Evolutionary conservation across 2,113 vertebrate species (phyloP).

Genomic region (Platycercus adscitus): DNA sequence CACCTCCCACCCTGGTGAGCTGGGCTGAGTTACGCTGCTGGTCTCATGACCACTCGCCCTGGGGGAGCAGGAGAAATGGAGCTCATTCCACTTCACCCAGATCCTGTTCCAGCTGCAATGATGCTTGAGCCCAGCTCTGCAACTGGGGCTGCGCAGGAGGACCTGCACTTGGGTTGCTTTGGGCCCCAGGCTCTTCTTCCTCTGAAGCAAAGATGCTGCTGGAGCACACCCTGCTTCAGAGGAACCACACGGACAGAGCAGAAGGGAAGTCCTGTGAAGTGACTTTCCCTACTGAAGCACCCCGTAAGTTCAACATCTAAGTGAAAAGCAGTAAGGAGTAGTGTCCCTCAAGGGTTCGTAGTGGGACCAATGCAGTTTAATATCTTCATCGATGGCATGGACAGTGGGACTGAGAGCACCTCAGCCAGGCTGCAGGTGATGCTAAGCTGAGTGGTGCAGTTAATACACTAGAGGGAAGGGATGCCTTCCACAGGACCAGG

Average conservation of each 20-base stretch:
- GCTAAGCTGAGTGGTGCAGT: background rate
- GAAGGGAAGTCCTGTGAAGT: background rate
- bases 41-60: background rate
- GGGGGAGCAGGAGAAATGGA: background rate
- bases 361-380: background rate
- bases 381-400: background rate
- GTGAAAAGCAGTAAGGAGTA: background rate
- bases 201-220: background rate
- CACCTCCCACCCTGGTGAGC: accelerated
- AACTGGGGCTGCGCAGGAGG: background rate
- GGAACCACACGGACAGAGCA: background rate
- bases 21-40: background rate
- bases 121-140: background rate
- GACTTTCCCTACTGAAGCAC: background rate
- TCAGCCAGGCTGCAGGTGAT: background rate
- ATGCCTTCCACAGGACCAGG: background rate
- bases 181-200: background rate
- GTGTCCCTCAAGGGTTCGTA: background rate
- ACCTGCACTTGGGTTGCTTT: background rate
- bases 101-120: background rate
- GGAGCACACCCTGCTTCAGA: background rate
- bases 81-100: background rate
- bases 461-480: background rate
- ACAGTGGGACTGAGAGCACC: background rate
- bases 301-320: background rate